phyloP scores from a whole-genome alignment of 2,113 vertebrate genomes.

The Engystomops pustulosus region DNA sequence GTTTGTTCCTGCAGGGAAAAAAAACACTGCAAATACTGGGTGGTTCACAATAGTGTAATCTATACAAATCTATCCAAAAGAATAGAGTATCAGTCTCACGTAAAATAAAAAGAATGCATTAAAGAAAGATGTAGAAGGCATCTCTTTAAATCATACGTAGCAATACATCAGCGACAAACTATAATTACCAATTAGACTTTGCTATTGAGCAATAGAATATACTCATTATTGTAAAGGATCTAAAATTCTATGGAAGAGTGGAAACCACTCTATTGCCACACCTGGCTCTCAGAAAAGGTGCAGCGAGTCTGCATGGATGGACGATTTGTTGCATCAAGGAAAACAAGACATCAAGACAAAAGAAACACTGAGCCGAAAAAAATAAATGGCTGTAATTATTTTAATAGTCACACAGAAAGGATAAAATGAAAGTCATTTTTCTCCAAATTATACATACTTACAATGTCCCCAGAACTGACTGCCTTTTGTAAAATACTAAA shows the following conservation, averaged over 20 bases:
- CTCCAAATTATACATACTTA: neutral
- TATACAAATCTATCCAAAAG: slow-evolving; percentile 23
- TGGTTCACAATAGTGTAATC: slow-evolving; percentile 37
- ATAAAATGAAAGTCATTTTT: slow-evolving; percentile 60
- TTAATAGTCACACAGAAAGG: slow-evolving; percentile 67
- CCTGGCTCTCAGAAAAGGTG: slow-evolving; percentile 15
- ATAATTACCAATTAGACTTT: slow-evolving; percentile 59
- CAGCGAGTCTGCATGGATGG: slow-evolving; percentile 10
- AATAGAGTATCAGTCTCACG: slow-evolving; percentile 14
- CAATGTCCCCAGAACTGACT: slow-evolving; percentile 62
- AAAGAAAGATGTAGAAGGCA: neutral
- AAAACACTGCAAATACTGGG: slow-evolving; percentile 20
- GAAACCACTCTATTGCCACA: neutral
- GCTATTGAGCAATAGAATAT: slow-evolving; percentile 41
- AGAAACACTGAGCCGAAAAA: slow-evolving; percentile 60
- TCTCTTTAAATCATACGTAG: slow-evolving; percentile 32
- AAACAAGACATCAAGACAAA: slow-evolving; percentile 63
- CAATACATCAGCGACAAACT: slow-evolving; percentile 43
- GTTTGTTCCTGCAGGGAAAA: slow-evolving; percentile 27
- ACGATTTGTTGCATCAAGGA: slow-evolving; percentile 41
- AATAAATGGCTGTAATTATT: slow-evolving; percentile 67
- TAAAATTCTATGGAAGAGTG: slow-evolving; percentile 19
- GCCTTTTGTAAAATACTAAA: slow-evolving; percentile 62
- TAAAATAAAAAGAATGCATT: neutral
- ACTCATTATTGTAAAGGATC: slow-evolving; percentile 21